Evolutionary conservation across 2,888 invertebrate species (phyloP), one percentile per base, ranked within the genome.

Genomic region (Augochlorella aurata): DNA sequence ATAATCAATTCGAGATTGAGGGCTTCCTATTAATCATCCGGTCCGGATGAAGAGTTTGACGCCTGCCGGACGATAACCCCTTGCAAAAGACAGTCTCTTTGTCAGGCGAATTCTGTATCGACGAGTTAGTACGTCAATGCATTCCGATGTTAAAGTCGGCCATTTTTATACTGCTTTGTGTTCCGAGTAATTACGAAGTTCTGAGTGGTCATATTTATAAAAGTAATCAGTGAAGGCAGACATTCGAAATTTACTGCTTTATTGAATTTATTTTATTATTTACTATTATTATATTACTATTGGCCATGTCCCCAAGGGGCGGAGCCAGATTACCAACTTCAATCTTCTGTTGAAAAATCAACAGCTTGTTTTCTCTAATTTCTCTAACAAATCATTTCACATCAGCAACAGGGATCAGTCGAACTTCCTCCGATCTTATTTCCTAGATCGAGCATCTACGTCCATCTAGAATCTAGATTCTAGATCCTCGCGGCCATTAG

Each of bases 401-500:
- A 38, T 63, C 18, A 14, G 21, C 52, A 16, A 69, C 61, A 66
- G 12, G 14, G 68, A 49, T 75, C 66, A 14, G 10, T 12, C 21
- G 10, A 54, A 21, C n/a, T 21, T 61, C 14, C 58, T 50, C 45
- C n/a, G 21, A 54, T 50, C 24, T 44, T 50, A 71, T 72, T 78
- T 77, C 52, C 54, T 77, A 52, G 65, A 63, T 38, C 44, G 61
- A 29, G 18, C 38, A 81, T 79, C 52, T 66, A n/a, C 12, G 76
- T 70, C 82, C 67, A 70, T 69, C 38, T 38, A 38, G 38, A 38
- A 5, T 69, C 38, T 38, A 38, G 38, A 38, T 5, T n/a, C n/a
- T 49, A 50, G 52, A 54, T 77, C 83, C 84, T 83, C 85, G 81
- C 81, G 83, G 85, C 84, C 83, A 80, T 89, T 89, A 87, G 82